phyloP scores from a whole-genome alignment of 2,888 invertebrate genomes.

The Epinotia nisella region DNA sequence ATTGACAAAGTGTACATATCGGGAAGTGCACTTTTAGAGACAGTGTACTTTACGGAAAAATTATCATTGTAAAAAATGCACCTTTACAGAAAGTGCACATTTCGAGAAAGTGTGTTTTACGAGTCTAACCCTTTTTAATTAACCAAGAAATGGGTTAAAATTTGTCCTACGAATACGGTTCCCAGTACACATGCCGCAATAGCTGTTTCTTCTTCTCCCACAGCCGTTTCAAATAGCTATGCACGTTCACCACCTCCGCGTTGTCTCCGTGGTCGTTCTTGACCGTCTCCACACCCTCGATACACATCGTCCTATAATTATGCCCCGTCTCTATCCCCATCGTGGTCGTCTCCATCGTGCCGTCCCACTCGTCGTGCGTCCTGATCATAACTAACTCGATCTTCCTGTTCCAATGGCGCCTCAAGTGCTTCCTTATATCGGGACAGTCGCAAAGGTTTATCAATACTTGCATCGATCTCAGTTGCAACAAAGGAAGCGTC shows the following conservation, averaged over 20 bases:
- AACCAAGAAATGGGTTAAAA: neutral
- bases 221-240: slow-evolving; percentile 65
- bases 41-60: too few species aligned
- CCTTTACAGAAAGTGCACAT: too few species aligned
- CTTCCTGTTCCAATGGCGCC: slow-evolving; percentile 59
- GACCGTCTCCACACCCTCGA: slow-evolving; percentile 68
- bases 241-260: slow-evolving; percentile 64
- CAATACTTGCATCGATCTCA: slow-evolving; percentile 67
- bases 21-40: too few species aligned
- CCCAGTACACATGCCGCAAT: slow-evolving; percentile 66
- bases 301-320: slow-evolving; percentile 72
- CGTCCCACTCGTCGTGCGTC: slow-evolving; percentile 72
- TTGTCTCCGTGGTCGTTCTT: slow-evolving; percentile 69
- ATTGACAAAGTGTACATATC: too few species aligned
- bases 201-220: slow-evolving; percentile 60
- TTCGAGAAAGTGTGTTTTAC: too few species aligned
- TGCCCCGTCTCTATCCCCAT: slow-evolving; percentile 68
- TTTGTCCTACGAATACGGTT: slow-evolving; percentile 53
- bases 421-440: slow-evolving; percentile 68
- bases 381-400: slow-evolving; percentile 59
- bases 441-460: slow-evolving; percentile 77
- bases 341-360: slow-evolving; percentile 64
- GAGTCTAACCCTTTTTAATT: too few species aligned
- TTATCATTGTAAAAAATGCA: too few species aligned
- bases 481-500: slow-evolving; percentile 66